Base-by-base conservation (phyloP, 2,113 vertebrate species). In the Mastomys coucha region DNA sequence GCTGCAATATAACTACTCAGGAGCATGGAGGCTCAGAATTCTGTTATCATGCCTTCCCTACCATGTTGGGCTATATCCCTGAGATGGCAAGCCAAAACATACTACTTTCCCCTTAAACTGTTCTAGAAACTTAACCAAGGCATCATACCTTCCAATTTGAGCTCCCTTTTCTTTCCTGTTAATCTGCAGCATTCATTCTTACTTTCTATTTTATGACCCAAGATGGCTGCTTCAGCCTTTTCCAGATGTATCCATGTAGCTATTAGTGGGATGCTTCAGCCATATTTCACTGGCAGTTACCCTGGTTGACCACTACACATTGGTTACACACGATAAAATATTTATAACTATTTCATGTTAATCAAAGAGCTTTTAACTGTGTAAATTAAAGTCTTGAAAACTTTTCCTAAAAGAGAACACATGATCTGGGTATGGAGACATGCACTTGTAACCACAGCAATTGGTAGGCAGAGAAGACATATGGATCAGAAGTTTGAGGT, bases 71-170 rank as follows among this genome's bases (percentile, higher is more conserved):
- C 19, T 51, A 19, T 67, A n/a, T 88, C 19, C 31, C 5, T 22
- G 5, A 31, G 42, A 51, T 14, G 31, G 2, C 14, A 45, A 45
- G 28, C 60, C 39, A 51, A n/a, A 69, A 36, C 7, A 45, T 10
- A 28, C 14, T 31, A 4, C 60, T 49, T 26, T 86, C 7, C 16
- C 26, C 16, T 86, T 86, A 67, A 67, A 42, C 12, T 67, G 8
- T 4, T 86, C 60, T 63, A 28, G 22, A 39, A 84, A 42, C 28
- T 22, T 42, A 72, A 53, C 31, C 63, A 88, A 88, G 31, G 70
- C 67, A 9, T 9, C 12, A 26, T 4, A 0, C 0, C 4, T 7
- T 45, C 51, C 2, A 10, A 5, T 8, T 12, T 6, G 10, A 10
- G 12, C 12, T 67, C 3, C 33, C 9, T 8, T 89, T 89, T 28